Conservation (phyloP, 2,797 vertebrate genomes). For the Adelosebastes latens region DNA sequence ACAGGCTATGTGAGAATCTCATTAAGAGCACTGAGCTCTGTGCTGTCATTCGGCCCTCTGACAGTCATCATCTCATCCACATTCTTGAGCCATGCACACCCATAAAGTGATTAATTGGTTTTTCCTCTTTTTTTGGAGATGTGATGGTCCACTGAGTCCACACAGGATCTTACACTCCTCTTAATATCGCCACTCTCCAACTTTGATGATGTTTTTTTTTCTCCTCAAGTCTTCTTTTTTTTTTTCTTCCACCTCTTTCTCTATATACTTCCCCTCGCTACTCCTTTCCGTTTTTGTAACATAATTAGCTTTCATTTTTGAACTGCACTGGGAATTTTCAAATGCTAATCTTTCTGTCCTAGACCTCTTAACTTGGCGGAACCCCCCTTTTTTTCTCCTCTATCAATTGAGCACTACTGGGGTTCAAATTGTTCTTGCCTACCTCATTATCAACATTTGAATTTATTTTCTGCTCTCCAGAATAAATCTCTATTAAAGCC, state of each 20-base stretch:
- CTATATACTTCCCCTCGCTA: constrained; percentile 42
- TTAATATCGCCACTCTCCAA: constrained; percentile 59
- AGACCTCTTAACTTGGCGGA: constrained; percentile 86
- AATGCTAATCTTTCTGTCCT: constrained; percentile 90
- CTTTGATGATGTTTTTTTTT: constrained; percentile 55
- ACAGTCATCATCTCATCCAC: constrained; percentile 64
- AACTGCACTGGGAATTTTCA: constrained; percentile 78
- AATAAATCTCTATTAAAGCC: constrained; percentile 91
- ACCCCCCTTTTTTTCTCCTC: constrained; percentile 62
- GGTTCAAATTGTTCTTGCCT: constrained; percentile 88
- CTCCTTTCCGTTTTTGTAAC: constrained; percentile 77
- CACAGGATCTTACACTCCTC: constrained; percentile 59
- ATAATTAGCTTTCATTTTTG: constrained; percentile 86
- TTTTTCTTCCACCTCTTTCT: constrained; percentile 22
- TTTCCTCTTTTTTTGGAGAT: constrained; percentile 52
- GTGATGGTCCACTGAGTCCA: constrained; percentile 77
- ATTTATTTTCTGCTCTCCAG: constrained; percentile 82
- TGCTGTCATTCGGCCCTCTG: constrained; percentile 63
- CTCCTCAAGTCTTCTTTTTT: neutral
- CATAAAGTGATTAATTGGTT: constrained; percentile 76
- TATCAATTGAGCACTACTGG: constrained; percentile 84
- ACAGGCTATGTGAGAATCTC: constrained; percentile 41
- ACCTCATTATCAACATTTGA: constrained; percentile 90
- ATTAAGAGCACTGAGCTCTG: constrained; percentile 55
- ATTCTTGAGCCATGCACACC: constrained; percentile 53